Base-by-base conservation (phyloP, 2,797 vertebrate species). In the Enteromius unitaeniatus region DNA sequence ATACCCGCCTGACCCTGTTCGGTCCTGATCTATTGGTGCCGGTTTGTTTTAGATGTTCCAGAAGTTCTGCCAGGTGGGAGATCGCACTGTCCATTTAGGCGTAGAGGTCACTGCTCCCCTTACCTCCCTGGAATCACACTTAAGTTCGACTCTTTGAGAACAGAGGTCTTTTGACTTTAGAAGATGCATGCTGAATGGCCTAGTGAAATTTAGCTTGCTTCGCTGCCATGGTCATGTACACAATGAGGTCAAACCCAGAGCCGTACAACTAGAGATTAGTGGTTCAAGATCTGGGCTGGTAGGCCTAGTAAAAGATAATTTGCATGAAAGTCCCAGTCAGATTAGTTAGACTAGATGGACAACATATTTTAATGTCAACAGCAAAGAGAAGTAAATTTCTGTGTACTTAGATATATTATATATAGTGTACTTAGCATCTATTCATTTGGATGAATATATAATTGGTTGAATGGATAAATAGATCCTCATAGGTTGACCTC, bases 31-130 rank as follows among this genome's bases (percentile, higher is more conserved):
- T 67, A 37, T 74, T 69, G 76, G 81, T 11, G 13, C 55, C 51
- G 88, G 86, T 89, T 91, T 90, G 88, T 88, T 91, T 92, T 75
- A 87, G n/a, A n/a, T n/a, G n/a, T n/a, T n/a, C 81, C 53, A 21
- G 60, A 62, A 72, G 69, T 79, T 53, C 82, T 81, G 69, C 55
- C 78, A 62, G 84, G 82, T 83, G 78, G 83, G 83, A 84, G 84
- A 76, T 84, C 87, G 87, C 79, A 85, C 75, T 51, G 53, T 81
- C 34, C n/a, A 69, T 53, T 31, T 73, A 68, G 79, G 49, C 37
- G 19, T 69, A 67, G 70, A 65, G 83, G 83, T 85, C 85, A 86
- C 47, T 81, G 65, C 26, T 55, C 70, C 28, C 60, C 28, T 23
- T 17, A 53, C 42, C 64, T 69, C 37, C 69, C 42, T 72, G 23